Evolutionary conservation across 2,888 invertebrate genomes (phyloP), one percentile per base, ranked within the genome.

Genomic region (Camptogramma bilineatum): DNA sequence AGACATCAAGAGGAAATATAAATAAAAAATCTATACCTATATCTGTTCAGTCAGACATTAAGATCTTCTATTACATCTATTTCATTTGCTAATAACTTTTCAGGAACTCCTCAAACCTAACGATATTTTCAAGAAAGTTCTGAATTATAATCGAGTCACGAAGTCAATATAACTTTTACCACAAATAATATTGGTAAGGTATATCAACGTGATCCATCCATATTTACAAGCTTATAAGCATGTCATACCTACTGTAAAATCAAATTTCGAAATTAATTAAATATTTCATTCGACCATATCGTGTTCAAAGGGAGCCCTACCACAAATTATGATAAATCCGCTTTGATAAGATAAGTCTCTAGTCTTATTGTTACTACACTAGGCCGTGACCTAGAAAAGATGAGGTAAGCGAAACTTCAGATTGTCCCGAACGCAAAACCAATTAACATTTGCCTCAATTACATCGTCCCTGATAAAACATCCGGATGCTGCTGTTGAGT

Each of bases 81-180:
- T n/a, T n/a, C n/a, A n/a, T 21, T 56, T 48, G n/a, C 18, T 56
- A 9, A 42, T 16, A 28, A 18, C n/a, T 58, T 52, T 28, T 17
- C 13, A 13, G 17, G n/a, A 46, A 52, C 44, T 31, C 47, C 21
- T 46, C 34, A 18, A 47, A 24, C 17, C 31, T 19, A 54, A 44
- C 17, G 58, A 55, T 39, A 42, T 47, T 52, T 21, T 16, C 34
- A 59, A 54, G 21, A 62, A 62, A 51, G 44, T 55, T 62, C 46
- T 13, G 51, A 55, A 42, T 50, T 21, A 21, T 24, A 51, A 39
- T 50, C 24, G 19, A 58, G 53, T 44, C 50, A 58, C 52, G 50
- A 24, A 64, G 54, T 46, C 28, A 55, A 55, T 58, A 39, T 51
- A 64, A 59, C 63, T 63, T 58, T 44, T 51, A 50, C 21, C 24